These are phyloP conservation scores for Diacarnus erythraeanus DNA, from an alignment of 37 sponge, comb jelly and placozoan genomes.

Conservation along the genomic window DNA sequence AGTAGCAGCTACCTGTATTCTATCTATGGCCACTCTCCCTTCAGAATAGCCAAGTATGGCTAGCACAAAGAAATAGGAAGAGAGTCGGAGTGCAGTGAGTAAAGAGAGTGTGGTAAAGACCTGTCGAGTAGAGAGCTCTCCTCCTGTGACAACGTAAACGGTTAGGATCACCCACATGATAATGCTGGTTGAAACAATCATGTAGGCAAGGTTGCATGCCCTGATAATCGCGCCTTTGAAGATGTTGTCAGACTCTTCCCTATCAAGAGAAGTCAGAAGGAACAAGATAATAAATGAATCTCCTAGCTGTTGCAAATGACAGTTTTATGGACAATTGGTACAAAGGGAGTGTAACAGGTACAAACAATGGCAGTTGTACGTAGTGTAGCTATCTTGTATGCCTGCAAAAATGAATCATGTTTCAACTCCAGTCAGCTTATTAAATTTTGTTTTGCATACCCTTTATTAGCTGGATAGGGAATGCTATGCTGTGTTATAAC, in stretches of 20 bases:
- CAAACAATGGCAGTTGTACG: too few relatives aligned
- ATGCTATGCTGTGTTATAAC: too few relatives aligned
- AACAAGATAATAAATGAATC: too few relatives aligned
- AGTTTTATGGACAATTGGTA: too few relatives aligned
- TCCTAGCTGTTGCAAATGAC: too few relatives aligned
- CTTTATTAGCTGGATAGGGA: too few relatives aligned
- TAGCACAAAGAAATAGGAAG: conserved; percentile 29
- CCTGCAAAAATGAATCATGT: too few relatives aligned
- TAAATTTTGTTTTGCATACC: too few relatives aligned
- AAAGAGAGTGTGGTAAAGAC: conserved; percentile 66
- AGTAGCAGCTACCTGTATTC: conserved; percentile 62
- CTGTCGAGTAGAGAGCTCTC: conserved; percentile 38
- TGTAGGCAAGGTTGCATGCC: conserved; percentile 38
- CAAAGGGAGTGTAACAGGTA: too few relatives aligned
- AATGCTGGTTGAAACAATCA: conserved; percentile 28
- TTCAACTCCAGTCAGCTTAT: too few relatives aligned
- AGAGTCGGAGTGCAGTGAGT: conserved; percentile 29
- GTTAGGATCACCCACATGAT: conserved; percentile 56
- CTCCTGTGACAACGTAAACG: conserved; percentile 29
- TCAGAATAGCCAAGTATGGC: conserved; percentile 52
- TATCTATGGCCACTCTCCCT: conserved; percentile 44
- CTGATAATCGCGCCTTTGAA: conserved; percentile 30
- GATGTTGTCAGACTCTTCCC: conserved; percentile 36
- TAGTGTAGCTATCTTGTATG: too few relatives aligned
- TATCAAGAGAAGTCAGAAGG: conserved; percentile 7